Evolutionary conservation across 1,140 invertebrate genomes (phyloP), one percentile per base, ranked within the genome.

Genomic region (Rhynchophorus ferrugineus): DNA sequence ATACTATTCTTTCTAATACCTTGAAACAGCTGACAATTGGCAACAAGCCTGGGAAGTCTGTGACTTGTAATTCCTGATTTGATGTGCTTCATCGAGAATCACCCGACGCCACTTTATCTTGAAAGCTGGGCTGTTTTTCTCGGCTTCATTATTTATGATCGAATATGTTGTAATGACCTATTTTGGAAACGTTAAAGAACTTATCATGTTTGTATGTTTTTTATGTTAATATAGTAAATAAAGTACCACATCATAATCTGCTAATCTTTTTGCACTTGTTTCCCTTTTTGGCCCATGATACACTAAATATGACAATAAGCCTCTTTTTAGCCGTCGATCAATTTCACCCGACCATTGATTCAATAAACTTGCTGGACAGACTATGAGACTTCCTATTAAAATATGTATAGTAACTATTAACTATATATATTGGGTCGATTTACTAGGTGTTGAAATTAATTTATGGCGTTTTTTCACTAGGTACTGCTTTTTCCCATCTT

Each of bases 71-170:
- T 98, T 98, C 52, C 93, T 81, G 3, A 98, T 85, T 3, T 80
- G 75, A 69, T 98, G 95, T 0, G 87, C 94, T 74, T 98, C 95
- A 72, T 98, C 94, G 7, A 98, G 67, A 56, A 97, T 87, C 9
- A 95, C 80, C 45, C 94, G 73, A 3, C 85, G 76, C 92, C 92
- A 98, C 1, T 69, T 70, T 14, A 94, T 75, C 47, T 78, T 66
- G 57, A 79, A 75, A 17, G 90, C 63, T 11, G 77, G 60, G 68
- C 74, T 70, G 62, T 52, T 46, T 13, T 57, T 62, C 29, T 75
- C 73, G 22, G 62, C 65, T 61, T 85, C 84, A 9, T 78, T 69
- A 3, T 69, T 69, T 20, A 87, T 68, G 35, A 86, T 78, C 21
- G 80, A 75, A 57, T 87, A 89, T 0, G 86, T 88, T n/a, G 87